Evolutionary conservation across 2,113 vertebrate species (phyloP).

Genomic region (Perca schrenkii): DNA sequence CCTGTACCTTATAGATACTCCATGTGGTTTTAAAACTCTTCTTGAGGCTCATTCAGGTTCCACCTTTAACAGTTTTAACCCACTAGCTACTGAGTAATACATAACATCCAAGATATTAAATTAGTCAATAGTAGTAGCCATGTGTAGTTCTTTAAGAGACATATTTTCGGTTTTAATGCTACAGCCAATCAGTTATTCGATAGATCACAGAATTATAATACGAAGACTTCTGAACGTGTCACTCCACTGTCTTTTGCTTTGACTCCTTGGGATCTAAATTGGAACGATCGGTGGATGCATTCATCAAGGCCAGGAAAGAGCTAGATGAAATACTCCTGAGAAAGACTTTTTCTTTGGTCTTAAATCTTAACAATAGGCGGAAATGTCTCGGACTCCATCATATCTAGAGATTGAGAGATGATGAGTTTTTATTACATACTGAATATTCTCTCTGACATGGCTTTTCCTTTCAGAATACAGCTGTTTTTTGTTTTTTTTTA

Average conservation of each 20-base stretch:
- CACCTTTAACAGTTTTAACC: neutral
- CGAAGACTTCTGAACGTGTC: neutral
- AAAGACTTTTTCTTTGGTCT: slow-evolving; percentile 51
- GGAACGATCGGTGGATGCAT: slow-evolving; percentile 78
- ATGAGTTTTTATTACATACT: slow-evolving; percentile 52
- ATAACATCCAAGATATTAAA: neutral
- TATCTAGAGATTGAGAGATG: slow-evolving; percentile 45
- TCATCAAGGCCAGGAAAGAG: slow-evolving; percentile 82
- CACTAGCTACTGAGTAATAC: neutral
- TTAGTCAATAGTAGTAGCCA: neutral
- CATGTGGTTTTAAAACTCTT: neutral
- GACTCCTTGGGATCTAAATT: slow-evolving; percentile 78
- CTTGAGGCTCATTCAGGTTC: neutral
- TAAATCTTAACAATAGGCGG: slow-evolving; percentile 64
- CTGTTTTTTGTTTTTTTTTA: neutral
- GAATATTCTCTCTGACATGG: slow-evolving; percentile 53
- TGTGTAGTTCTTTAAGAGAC: neutral
- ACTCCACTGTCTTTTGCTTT: slow-evolving; percentile 36
- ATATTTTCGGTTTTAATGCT: slow-evolving; percentile 50
- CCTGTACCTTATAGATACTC: neutral
- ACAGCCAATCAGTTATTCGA: neutral
- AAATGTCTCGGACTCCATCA: slow-evolving; percentile 57
- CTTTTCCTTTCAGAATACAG: slow-evolving; percentile 44
- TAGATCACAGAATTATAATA: neutral
- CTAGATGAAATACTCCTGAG: slow-evolving; percentile 84